Base-by-base conservation (phyloP, 2,888 invertebrate genomes). In the Phrixothrix hirtus region DNA sequence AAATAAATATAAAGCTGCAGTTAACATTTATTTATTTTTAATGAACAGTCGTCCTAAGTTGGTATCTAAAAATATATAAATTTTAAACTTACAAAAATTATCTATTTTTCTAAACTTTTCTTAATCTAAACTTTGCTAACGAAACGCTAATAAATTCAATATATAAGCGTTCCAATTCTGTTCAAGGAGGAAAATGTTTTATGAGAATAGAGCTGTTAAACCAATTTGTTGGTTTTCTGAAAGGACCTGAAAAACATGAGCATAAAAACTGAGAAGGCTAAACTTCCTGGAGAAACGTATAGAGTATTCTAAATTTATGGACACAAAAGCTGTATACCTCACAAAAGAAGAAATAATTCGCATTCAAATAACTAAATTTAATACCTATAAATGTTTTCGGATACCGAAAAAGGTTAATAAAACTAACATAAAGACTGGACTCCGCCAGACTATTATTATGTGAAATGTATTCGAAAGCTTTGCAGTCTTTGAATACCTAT, bases 341-440 rank as follows among this genome's bases (percentile, higher is more conserved):
- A 21, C 21, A 21, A 34, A n/a, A 16, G 5, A 21, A 31, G 30
- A 21, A 31, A 29, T 21, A 47, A 38, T 38, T n/a, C 12, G 47
- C 38, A 47, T 47, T 39, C 38, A 38, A 37, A 47, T 47, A 31
- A 38, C 37, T 15, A 39, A 34, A 48, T 48, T 48, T 39, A 41
- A 35, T 48, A 35, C 48, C 41, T 48, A 41, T 48, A 41, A 35
- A 41, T 34, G 34, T 12, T 48, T 31, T 37, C 29, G 16, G 26
- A 14, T n/a, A 29, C 29, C 14, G 35, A 36, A 29, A 29, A 29
- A 17, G 21, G 43, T 25, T 15, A 30, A 43, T 50, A 50, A 50
- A 50, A 43, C 43, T 12, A 43, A 37, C 42, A 36, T 50, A 50
- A 48, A 50, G 49, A 50, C 37, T 50, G 49, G 37, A 50, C 49